Evolutionary conservation across 1,140 invertebrate species (phyloP), one percentile per base, ranked within the genome.

Genomic region (Thaumetopoea pityocampa): DNA sequence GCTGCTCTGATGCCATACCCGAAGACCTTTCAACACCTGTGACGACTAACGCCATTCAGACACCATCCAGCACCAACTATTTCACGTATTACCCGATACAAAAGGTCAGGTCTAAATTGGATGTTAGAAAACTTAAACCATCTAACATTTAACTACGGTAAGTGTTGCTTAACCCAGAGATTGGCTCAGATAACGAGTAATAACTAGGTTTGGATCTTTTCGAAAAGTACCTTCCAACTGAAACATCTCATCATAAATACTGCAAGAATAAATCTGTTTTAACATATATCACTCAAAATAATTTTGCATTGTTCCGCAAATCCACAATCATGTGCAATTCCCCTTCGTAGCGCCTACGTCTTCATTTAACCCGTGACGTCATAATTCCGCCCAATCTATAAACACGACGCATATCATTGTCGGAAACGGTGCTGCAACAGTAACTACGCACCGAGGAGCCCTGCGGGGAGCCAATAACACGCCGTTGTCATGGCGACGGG

Each of bases 391-490:
- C 27, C 27, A 48, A 49, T 37, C 27, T 28, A 49, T 46, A 41
- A 58, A 51, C 48, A 50, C 38, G 40, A 53, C 46, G 43, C 43
- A 54, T 59, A 57, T 61, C 62, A 50, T 62, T 65, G 50, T 61
- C 42, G 34, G 49, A 51, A 53, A 54, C 61, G 51, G 54, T 59
- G 47, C 37, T 60, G 46, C 37, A 37, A 48, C 46, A 63, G 51
- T 57, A 62, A 59, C 43, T 63, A 64, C 51, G 53, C 42, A 65
- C 40, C 24, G 48, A 49, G 36, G 11, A 67, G 53, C 62, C 63
- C 67, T 57, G 63, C 65, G 61, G 73, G 73, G 79, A 73, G 79
- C 69, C 67, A 76, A 78, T 77, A 78, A 71, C 69, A 82, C 63
- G 67, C 65, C 41, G 79, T 83, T 64, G 55, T 47, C 67, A 80